Conservation (phyloP, 2,113 vertebrate genomes). For the Rhabdornis inornatus region DNA sequence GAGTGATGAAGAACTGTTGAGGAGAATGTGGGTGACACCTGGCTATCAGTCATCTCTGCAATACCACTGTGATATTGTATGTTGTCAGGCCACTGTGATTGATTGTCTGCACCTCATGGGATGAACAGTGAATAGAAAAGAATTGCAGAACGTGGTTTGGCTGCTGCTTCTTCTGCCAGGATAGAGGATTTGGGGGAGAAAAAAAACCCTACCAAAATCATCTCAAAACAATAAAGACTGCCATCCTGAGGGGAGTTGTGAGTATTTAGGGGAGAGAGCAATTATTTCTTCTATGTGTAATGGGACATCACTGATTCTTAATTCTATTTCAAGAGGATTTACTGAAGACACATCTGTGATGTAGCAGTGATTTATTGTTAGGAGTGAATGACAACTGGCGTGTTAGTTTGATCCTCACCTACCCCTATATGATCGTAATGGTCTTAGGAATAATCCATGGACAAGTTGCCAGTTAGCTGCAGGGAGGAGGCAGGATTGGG, state of each 20-base stretch:
- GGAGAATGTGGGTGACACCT: not conserved
- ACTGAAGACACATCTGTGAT: not conserved
- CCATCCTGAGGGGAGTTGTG: not conserved
- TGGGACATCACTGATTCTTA: not conserved
- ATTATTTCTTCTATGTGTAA: not conserved
- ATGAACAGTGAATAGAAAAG: not conserved
- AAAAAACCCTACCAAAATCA: rapidly evolving
- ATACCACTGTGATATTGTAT: not conserved
- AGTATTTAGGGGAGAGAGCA: not conserved
- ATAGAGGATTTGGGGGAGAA: not conserved
- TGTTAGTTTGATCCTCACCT: not conserved
- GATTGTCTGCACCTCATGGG: not conserved
- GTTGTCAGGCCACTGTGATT: not conserved
- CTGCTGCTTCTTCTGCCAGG: not conserved
- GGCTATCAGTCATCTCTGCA: not conserved
- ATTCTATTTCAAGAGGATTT: not conserved
- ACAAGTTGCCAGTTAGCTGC: not conserved
- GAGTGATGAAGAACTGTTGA: not conserved
- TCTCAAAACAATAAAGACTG: not conserved
- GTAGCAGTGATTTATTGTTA: not conserved
- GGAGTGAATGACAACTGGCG: not conserved
- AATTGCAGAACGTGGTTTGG: not conserved
- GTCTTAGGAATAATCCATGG: not conserved
- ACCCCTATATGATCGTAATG: not conserved
- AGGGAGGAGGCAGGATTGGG: not conserved